Base-by-base conservation (phyloP, 2,113 vertebrate genomes). In the Rhynchopsitta pachyrhyncha region DNA sequence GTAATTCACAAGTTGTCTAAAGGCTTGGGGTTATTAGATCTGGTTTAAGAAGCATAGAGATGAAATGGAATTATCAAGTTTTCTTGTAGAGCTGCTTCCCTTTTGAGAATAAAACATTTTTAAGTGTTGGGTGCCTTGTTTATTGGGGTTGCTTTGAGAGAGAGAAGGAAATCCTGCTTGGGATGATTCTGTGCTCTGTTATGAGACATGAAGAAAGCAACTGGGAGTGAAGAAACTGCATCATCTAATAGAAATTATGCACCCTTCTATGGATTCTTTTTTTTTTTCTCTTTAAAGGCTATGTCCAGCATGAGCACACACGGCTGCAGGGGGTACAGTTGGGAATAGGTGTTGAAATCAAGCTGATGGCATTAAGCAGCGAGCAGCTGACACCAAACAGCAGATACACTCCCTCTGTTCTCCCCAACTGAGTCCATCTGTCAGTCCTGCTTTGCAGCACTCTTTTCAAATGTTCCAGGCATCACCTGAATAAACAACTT, bases 401-500 rank as follows among this genome's bases (percentile, higher is more conserved):
- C 55, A 96, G 63, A 46, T 60, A 52, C 9, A 33, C 5, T 41
- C 42, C n/a, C 66, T 84, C 73, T n/a, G 18, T 90, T 62, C 42
- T 88, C 52, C 82, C 83, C 0, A 1, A 1, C 24, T 0, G 27
- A 91, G 69, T 33, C 50, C 27, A 84, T 83, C 44, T 88, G 60
- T 60, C 67, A 81, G 16, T 47, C 83, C 62, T 62, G 41, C 71
- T 90, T 82, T 49, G 59, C 25, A 77, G 42, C 2, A 0, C 60
- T 87, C 44, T 14, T 83, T 93, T 86, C 80, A 78, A 88, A 82
- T n/a, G 37, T 71, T 79, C 90, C 47, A 71, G 23, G 67, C 8
- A 66, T 94, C 88, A 95, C 80, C 86, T 53, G 66, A 95, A 85
- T 91, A 81, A 96, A 94, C 55, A 92, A 37, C 42, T 83, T 83